phyloP scores from a whole-genome alignment of 2,113 vertebrate species.

The Smithornis capensis region DNA sequence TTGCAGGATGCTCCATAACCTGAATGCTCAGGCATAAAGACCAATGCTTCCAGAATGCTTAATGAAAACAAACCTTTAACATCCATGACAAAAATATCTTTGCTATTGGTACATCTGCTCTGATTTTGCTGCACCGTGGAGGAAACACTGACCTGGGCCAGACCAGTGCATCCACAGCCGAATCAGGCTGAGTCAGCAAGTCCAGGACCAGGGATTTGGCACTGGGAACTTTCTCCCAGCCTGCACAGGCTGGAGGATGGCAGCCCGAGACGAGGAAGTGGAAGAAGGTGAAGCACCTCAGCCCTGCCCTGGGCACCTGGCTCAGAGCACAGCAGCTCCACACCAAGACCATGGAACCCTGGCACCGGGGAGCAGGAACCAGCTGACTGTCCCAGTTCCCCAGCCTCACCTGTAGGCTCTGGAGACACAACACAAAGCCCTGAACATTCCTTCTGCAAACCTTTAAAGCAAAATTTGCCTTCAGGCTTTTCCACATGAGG shows the following conservation, averaged over 20 bases:
- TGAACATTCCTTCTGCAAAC: not conserved
- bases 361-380: fast-evolving
- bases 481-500: not conserved
- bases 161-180: not conserved
- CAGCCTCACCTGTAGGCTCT: not conserved
- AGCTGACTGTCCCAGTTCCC: not conserved
- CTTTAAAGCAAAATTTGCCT: not conserved
- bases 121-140: not conserved
- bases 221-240: not conserved
- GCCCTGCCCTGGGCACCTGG: not conserved
- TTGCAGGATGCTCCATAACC: not conserved
- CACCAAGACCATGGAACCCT: not conserved
- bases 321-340: not conserved
- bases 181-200: fast-evolving
- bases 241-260: not conserved
- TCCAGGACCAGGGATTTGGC: not conserved
- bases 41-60: not conserved
- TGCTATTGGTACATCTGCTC: not conserved
- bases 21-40: not conserved
- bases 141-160: not conserved
- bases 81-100: not conserved
- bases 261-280: not conserved
- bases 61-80: constrained; percentile 39
- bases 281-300: not conserved
- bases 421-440: not conserved